phyloP scores from a whole-genome alignment of 2,797 vertebrate species.

The Arremon aurantiirostris region DNA sequence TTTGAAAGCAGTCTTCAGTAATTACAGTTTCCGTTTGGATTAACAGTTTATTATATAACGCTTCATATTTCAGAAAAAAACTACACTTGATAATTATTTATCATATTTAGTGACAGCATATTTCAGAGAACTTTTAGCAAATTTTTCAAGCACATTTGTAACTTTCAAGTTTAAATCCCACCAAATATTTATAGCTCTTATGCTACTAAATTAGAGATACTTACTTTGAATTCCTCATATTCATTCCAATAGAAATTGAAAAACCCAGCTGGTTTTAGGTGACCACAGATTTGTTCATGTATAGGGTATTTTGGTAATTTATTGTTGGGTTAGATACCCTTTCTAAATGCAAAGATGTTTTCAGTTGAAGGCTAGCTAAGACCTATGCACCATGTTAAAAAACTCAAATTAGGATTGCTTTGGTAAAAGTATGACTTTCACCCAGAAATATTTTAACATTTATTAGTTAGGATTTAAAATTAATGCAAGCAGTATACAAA shows the following conservation, averaged over 20 bases:
- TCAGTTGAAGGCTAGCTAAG: neutral
- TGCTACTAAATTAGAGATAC: neutral
- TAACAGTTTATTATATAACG: neutral
- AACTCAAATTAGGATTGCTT: neutral
- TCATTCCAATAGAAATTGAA: neutral
- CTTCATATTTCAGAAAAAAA: neutral
- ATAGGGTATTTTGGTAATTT: neutral
- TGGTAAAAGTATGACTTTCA: neutral
- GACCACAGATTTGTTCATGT: neutral
- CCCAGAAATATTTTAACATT: neutral
- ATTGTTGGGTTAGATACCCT: rapidly evolving
- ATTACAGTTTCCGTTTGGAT: neutral
- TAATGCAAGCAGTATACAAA: neutral
- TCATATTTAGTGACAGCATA: neutral
- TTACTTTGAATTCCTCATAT: neutral
- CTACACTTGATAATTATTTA: neutral
- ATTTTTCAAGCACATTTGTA: neutral
- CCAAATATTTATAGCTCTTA: neutral
- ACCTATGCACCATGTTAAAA: neutral
- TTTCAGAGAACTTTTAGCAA: neutral
- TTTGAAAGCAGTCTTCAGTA: neutral
- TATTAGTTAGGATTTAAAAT: neutral
- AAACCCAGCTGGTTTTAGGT: neutral
- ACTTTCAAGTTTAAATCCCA: neutral
- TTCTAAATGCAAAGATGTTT: neutral